Percentiles rank a stretch among this genome's conserved stretches.
Evolutionary conservation across 2,113 vertebrate genomes (phyloP).

Genomic region (Ptilorrhoa leucosticta): DNA sequence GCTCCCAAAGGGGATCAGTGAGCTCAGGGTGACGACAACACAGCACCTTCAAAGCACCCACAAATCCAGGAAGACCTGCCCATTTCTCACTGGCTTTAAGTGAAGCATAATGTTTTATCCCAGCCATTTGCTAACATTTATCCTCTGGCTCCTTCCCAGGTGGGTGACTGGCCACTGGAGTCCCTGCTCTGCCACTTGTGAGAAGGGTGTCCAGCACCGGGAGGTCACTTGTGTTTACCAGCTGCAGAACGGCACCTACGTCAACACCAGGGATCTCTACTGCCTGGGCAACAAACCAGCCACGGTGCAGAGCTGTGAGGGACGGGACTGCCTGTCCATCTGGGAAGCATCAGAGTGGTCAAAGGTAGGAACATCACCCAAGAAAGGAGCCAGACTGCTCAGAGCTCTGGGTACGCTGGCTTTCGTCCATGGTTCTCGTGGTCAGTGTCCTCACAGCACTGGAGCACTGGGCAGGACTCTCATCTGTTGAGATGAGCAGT

Average conservation of each 20-base stretch:
- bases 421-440: neutral
- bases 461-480: neutral
- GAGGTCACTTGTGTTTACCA: constrained; percentile 88
- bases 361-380: constrained; percentile 72
- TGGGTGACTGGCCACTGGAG: constrained; percentile 91
- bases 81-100: neutral
- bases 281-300: constrained; percentile 84
- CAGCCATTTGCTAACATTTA: neutral
- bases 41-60: neutral
- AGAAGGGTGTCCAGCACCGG: constrained; percentile 85
- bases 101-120: neutral
- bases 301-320: constrained; percentile 84
- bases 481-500: neutral
- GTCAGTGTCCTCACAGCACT: neutral
- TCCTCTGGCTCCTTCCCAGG: constrained; percentile 63
- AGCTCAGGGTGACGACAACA: neutral
- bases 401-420: neutral
- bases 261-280: constrained; percentile 83
- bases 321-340: constrained; percentile 84
- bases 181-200: constrained; percentile 87
- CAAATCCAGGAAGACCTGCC: neutral
- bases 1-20: neutral
- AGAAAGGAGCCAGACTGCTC: neutral
- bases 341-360: constrained; percentile 98
- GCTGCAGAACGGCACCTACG: constrained; percentile 86